A percentile compares a stretch with the other conserved stretches of the same genome.
These are phyloP conservation scores for Hippocampus kuda DNA, from an alignment of 2,797 vertebrate species.

Conservation along the genomic window DNA sequence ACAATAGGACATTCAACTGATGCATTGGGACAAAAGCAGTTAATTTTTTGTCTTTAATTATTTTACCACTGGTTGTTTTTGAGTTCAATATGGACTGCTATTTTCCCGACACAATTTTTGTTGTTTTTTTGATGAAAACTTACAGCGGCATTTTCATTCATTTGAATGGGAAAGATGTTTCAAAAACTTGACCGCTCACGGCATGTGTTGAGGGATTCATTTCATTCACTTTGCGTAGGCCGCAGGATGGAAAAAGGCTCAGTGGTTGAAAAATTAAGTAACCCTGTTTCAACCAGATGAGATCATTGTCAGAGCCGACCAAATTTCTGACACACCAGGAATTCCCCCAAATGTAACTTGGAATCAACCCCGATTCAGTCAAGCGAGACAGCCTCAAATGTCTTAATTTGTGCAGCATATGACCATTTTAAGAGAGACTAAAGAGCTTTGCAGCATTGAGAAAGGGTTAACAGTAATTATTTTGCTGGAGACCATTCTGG, in stretches of 20 bases:
- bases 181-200: background rate
- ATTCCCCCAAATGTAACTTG: background rate
- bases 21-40: too few relatives aligned
- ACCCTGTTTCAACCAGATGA: background rate
- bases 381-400: background rate
- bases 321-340: background rate
- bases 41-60: too few relatives aligned
- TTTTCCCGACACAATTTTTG: background rate
- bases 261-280: background rate
- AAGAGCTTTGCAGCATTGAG: background rate
- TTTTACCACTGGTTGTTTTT: too few relatives aligned
- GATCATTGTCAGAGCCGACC: background rate
- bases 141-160: background rate
- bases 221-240: background rate
- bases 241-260: background rate
- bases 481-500: background rate
- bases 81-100: too few relatives aligned
- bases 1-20: too few relatives aligned
- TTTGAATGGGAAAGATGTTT: background rate
- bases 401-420: background rate
- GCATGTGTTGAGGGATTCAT: background rate
- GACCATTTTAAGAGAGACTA: background rate
- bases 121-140: background rate
- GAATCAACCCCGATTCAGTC: background rate
- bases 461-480: background rate